phyloP scores from a whole-genome alignment of 2,113 vertebrate genomes.

The Syngnathus scovelli region DNA sequence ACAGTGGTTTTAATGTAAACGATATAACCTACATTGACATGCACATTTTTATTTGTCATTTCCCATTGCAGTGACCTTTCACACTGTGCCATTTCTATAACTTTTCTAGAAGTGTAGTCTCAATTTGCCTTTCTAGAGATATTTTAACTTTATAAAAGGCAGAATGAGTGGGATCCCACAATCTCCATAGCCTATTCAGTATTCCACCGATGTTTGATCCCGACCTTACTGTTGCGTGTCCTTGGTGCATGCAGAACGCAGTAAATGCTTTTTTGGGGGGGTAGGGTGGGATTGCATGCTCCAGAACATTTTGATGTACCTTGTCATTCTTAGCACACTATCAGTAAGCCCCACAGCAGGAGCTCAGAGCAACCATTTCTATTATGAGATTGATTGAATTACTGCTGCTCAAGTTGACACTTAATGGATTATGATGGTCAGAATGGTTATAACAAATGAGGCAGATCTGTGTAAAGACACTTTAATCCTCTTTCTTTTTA shows the following conservation, averaged over 20 bases:
- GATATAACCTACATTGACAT: background rate
- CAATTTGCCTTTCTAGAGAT: conserved; percentile 1
- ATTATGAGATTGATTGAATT: conserved; percentile 63
- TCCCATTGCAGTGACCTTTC: background rate
- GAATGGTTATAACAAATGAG: conserved; percentile 45
- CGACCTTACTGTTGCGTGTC: conserved; percentile 69
- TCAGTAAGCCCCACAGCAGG: conserved; percentile 46
- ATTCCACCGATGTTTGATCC: conserved; percentile 63
- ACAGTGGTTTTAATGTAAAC: background rate
- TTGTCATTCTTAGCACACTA: conserved; percentile 50
- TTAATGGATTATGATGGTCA: conserved; percentile 53
- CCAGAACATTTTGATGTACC: conserved; percentile 59
- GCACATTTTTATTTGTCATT: background rate
- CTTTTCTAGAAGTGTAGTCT: conserved; percentile 8
- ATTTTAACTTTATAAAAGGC: conserved; percentile 34
- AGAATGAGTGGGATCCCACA: conserved; percentile 41
- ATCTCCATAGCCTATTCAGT: conserved; percentile 54
- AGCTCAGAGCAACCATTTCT: conserved; percentile 57
- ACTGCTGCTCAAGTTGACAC: conserved; percentile 55
- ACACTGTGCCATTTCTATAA: conserved; percentile 9
- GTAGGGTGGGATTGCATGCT: conserved; percentile 51
- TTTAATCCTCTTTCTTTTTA: conserved; percentile 43
- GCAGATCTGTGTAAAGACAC: conserved; percentile 50
- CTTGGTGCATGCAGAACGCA: conserved; percentile 63
- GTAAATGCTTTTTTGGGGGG: conserved; percentile 56